Evolutionary conservation across 1,140 invertebrate genomes (phyloP).

Genomic region (Rhyacophila brunnea): DNA sequence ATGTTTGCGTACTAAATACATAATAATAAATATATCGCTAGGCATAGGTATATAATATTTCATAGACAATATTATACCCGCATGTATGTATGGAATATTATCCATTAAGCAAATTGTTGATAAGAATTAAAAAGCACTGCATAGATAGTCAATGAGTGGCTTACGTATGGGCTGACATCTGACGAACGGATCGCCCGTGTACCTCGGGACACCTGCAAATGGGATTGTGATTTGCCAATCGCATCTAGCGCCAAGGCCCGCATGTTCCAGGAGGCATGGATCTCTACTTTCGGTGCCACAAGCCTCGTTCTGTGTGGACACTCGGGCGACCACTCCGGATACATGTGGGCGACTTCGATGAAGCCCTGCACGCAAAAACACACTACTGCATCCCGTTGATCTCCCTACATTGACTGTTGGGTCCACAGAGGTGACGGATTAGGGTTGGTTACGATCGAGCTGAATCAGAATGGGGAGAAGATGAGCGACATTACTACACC

Average conservation of each 20-base stretch:
- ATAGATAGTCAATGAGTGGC: conserved; percentile 19
- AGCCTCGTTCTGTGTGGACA: conserved; percentile 61
- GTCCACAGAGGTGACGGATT: conserved; percentile 62
- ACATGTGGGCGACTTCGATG: conserved; percentile 65
- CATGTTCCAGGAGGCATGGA: conserved; percentile 66
- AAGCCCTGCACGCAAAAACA: conserved; percentile 63
- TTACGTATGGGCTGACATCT: conserved; percentile 54
- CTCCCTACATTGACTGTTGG: conserved; percentile 63
- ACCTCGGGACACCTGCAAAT: conserved; percentile 61
- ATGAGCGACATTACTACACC: not conserved
- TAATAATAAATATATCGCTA: too few species aligned
- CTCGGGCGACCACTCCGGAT: conserved; percentile 62
- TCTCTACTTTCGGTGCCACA: conserved; percentile 63
- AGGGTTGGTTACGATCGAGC: conserved; percentile 44
- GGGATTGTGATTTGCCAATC: conserved; percentile 60
- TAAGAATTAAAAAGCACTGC: conserved; percentile 24
- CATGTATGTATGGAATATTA: too few species aligned
- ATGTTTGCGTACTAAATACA: too few species aligned
- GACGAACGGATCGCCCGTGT: conserved; percentile 62
- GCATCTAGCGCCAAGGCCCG: conserved; percentile 61
- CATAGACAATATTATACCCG: too few species aligned
- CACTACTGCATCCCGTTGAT: conserved; percentile 54
- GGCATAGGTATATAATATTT: too few species aligned
- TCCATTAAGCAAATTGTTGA: too few species aligned
- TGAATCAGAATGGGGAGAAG: not conserved